Evolutionary conservation across 2,888 invertebrate genomes (phyloP), one percentile per base, ranked within the genome.

Genomic region (Tipula confusa): DNA sequence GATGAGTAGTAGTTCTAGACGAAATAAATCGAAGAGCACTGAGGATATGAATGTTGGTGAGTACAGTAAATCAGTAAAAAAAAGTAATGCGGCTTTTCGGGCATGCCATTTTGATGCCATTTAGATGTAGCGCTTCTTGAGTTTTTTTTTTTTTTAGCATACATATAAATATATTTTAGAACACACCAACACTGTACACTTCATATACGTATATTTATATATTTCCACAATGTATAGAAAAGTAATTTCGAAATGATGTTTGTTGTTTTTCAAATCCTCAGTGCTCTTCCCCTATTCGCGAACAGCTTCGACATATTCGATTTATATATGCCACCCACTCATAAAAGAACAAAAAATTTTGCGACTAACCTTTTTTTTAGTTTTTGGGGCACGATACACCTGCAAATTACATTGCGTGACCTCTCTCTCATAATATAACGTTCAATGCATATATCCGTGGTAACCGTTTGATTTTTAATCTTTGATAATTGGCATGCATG

Each of bases 21-120:
- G 95, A 85, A 96, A 48, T 48, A 83, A 96, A 88, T 96, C 96
- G 86, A 97, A 97, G 90, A 96, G 96, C 90, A 96, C 96, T 83
- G 97, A 97, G 90, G 96, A 97, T 88, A 96, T 96, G 94, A 93
- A 93, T 89, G 91, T 91, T 89, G 92, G 91, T 91, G 87, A 87
- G 88, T 85, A 81, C 24, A 24, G 24, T 64, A 64, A 64, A 64
- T n/a, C 36, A 36, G 80, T n/a, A 36, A 43, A 29, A 18, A 29
- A n/a, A 13, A 28, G n/a, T 83, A n/a, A n/a, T 15, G 6, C 29
- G 13, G 29, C 7, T 81, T 29, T 31, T 29, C 31, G 80, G 80
- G 29, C 31, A 81, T 81, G 80, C 11, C 31, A 81, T 64, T 64
- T 31, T 64, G 18, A 24, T 24, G n/a, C n/a, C n/a, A n/a, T n/a